phyloP scores from a whole-genome alignment of 64 coral and sea anemone genomes.

The Stichodactyla mertensii region DNA sequence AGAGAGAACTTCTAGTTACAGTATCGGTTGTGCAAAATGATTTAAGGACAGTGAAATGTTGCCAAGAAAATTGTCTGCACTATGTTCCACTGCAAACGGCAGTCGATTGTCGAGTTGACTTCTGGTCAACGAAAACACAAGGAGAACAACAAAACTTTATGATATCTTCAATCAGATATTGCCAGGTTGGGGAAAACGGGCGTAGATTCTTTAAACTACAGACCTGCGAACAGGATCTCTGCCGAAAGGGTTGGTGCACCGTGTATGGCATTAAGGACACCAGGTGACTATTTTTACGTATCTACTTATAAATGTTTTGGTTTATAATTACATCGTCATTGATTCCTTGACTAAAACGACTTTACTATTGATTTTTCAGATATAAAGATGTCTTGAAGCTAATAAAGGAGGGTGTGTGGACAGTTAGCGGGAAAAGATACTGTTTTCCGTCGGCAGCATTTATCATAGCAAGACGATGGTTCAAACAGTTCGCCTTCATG shows the following conservation, averaged over 20 bases:
- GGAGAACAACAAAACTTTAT: neutral
- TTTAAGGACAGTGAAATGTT: conserved; percentile 3
- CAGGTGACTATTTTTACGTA: neutral
- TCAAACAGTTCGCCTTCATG: neutral
- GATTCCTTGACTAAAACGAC: neutral
- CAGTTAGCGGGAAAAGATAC: neutral
- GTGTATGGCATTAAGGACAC: conserved; percentile 17
- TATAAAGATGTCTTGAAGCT: conserved; percentile 1
- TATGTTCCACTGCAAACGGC: neutral
- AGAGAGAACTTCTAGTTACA: neutral
- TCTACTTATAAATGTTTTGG: no score
- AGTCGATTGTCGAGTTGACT: neutral
- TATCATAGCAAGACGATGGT: neutral
- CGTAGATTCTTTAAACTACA: neutral
- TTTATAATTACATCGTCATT: no score
- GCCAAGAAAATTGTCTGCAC: neutral
- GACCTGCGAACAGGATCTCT: neutral
- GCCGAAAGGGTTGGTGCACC: neutral
- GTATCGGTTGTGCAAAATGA: neutral
- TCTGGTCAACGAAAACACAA: neutral
- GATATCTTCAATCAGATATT: neutral
- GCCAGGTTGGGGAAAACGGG: neutral
- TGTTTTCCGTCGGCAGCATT: neutral
- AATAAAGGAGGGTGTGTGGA: neutral
- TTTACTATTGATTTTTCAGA: neutral